Base-by-base conservation (phyloP, 2,888 invertebrate genomes). In the Brenthis daphne region DNA sequence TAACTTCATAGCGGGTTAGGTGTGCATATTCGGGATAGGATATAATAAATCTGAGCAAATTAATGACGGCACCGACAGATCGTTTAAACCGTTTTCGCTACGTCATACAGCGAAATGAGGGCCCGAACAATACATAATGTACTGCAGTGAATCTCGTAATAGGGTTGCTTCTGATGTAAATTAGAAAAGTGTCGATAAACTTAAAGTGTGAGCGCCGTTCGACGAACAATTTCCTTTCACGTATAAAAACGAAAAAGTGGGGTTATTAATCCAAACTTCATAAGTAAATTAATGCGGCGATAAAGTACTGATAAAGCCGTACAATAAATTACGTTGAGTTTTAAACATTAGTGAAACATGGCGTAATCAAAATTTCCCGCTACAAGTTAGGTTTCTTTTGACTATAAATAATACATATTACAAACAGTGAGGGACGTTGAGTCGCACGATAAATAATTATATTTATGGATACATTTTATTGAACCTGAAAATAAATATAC, bases 1-100 rank as follows among this genome's bases (percentile, higher is more conserved):
- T 65, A 74, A 75, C 75, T 77, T 75, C 72, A 61, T 70, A 74
- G 72, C 75, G 75, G 74, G 76, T 75, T 74, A 77, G 76, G 77
- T 77, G 77, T 80, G 80, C 80, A 79, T 80, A 82, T 80, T 84
- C 84, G 84, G 69, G 74, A 72, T 78, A 82, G 82, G 80, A 80
- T 85, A 82, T 88, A 90, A 91, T 90, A 90, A 91, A 90, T 92
- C 90, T 83, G 87, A 80, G 70, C 81, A 86, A 88, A 92, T 92
- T 90, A 92, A 90, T 90, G 88, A 77, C 83, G 79, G 81, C 75
- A 79, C 88, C 84, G 90, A 89, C 91, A 86, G 89, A 90, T 87
- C 91, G 89, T 88, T 92, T 89, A 89, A 82, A 76, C 81, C 75
- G 77, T 83, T 88, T 85, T 82, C 78, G 87, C 90, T 75, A 77